A percentile compares a stretch with the other conserved stretches of the same genome.
Evolutionary conservation across 2,888 invertebrate genomes (phyloP).

Genomic region (Heliconius sara): DNA sequence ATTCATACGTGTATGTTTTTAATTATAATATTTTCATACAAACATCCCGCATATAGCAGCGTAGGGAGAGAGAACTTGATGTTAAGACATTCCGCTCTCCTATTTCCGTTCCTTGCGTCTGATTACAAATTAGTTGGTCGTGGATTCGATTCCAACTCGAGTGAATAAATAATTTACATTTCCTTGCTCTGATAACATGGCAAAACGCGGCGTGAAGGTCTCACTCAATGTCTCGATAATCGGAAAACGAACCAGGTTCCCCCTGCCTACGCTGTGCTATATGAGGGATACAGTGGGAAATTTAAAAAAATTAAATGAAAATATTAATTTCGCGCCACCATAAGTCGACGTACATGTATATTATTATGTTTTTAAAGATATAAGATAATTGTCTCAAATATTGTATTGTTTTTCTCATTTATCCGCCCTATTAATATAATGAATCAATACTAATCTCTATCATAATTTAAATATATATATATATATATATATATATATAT

Average conservation of each 20-base stretch:
- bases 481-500: no score
- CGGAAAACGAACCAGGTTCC: neutral
- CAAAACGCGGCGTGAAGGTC: no score
- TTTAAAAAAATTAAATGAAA: neutral
- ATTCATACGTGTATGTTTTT: constrained; percentile 1
- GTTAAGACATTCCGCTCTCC: no score
- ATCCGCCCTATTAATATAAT: no score
- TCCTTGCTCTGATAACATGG: no score
- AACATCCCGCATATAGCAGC: neutral
- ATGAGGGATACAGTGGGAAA: neutral
- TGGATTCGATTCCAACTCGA: neutral
- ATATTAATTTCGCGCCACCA: neutral
- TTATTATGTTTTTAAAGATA: no score
- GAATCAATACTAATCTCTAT: no score
- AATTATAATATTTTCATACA: neutral
- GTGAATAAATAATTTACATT: neutral
- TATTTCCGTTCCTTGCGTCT: neutral
- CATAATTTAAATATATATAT: no score
- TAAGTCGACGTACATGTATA: neutral
- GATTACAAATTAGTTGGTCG: neutral
- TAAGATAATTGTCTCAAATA: no score
- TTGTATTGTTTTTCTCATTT: no score
- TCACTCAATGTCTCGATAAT: no score
- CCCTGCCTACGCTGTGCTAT: neutral
- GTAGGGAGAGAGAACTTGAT: no score